A percentile compares a stretch with the other conserved stretches of the same genome.
Evolutionary conservation across 2,113 vertebrate species (phyloP).

Genomic region (Charadrius vociferus): DNA sequence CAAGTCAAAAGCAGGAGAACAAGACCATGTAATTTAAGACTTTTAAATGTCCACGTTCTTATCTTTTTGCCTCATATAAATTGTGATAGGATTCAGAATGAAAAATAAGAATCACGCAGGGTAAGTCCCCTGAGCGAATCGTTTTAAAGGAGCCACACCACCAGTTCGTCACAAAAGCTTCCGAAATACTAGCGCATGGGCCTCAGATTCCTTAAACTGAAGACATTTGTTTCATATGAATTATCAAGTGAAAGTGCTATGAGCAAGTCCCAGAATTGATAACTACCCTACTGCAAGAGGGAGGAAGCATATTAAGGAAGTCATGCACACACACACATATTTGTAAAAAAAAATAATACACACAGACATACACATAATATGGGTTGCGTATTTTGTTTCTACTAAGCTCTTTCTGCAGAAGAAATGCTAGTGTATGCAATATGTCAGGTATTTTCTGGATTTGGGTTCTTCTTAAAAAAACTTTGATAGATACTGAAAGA

Average conservation of each 20-base stretch:
- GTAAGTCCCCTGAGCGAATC: rapidly evolving
- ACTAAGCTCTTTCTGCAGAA: background rate
- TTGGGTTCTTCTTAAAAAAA: background rate
- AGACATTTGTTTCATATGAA: background rate
- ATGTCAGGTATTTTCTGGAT: background rate
- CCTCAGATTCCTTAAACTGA: background rate
- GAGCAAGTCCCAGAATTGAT: background rate
- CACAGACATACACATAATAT: background rate
- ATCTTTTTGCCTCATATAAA: background rate
- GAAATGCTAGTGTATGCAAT: background rate
- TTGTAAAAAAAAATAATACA: background rate
- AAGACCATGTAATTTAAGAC: background rate
- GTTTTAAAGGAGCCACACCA: background rate
- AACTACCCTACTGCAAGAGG: rapidly evolving
- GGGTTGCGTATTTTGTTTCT: background rate
- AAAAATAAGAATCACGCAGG: background rate
- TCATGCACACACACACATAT: rapidly evolving
- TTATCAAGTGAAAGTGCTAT: background rate
- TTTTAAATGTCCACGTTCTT: background rate
- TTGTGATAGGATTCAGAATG: background rate
- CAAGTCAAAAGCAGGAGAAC: background rate
- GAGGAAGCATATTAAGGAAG: background rate
- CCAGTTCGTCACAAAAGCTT: background rate
- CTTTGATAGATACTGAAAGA: no score
- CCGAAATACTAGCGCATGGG: background rate